Base-by-base conservation (phyloP, 2,888 invertebrate genomes). In the Oligia fasciuncula region DNA sequence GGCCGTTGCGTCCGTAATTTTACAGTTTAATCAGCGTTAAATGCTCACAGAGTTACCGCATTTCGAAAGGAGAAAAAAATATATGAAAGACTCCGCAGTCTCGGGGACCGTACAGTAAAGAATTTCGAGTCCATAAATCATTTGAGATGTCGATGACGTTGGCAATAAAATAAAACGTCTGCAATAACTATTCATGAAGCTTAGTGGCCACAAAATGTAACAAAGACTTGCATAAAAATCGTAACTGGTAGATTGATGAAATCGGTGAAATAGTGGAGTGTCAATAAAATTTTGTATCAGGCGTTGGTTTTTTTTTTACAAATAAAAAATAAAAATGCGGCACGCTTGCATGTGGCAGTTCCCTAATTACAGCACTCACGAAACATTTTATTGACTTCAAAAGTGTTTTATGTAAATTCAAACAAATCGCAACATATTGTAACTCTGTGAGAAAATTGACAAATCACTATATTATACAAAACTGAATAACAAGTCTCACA, bases 21-120 rank as follows among this genome's bases (percentile, higher is more conserved):
- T 96, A 97, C 96, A 97, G 96, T 97, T 96, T 97, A 97, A 97
- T 97, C 96, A 97, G 96, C 97, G 97, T 97, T 97, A 96, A 97
- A 97, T 96, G 95, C 93, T 93, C 92, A 94, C 94, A 96, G 92
- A 94, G 93, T 93, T 93, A 93, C 96, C 95, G 95, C 95, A 79
- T 89, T 85, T 82, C 75, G 79, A 84, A 87, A 83, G 88, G 89
- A 19, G n/a, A 94, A 94, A 80, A 95, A 94, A 95, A 91, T 85
- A 87, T 86, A n/a, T 80, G 91, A 91, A 92, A 91, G 91, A 90
- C 88, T 90, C 93, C 92, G 91, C 91, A 89, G 72, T 76, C 83
- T 83, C 77, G 65, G 68, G 80, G 92, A 91, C 91, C 93, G 91
- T 87, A 90, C 81, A 88, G 91, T 90, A 87, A 93, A 93, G 94